phyloP scores from a whole-genome alignment of 2,797 vertebrate genomes.

The Hipposideros larvatus region DNA sequence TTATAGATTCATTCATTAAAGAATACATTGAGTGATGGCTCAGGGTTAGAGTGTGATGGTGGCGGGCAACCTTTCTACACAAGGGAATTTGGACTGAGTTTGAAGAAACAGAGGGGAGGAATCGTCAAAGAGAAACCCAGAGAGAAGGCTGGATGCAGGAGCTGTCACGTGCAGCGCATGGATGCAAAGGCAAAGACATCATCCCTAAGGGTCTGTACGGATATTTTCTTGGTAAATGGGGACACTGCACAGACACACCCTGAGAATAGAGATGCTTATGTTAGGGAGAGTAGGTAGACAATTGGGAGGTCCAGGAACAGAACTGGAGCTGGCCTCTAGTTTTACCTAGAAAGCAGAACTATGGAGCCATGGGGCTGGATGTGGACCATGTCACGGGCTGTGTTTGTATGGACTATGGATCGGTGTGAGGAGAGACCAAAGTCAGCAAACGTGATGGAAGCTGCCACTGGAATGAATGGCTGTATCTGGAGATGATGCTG shows the following conservation, averaged over 20 bases:
- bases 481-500: neutral
- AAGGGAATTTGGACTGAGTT: neutral
- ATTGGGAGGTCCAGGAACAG: neutral
- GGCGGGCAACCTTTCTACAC: neutral
- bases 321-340: neutral
- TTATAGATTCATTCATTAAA: neutral
- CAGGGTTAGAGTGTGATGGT: neutral
- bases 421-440: neutral
- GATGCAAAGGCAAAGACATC: neutral
- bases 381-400: no score
- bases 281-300: neutral
- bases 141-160: neutral
- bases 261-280: neutral
- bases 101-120: neutral
- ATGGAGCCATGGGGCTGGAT: neutral
- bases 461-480: fast-evolving
- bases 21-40: neutral
- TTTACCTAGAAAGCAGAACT: neutral
- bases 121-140: neutral
- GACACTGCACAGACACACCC: neutral
- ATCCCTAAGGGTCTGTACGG: neutral
- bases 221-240: neutral
- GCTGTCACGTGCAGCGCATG: neutral
- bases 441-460: neutral
- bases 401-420: neutral